Evolutionary conservation across 1,140 invertebrate genomes (phyloP), one percentile per base, ranked within the genome.

Genomic region (Camponotus pennsylvanicus): DNA sequence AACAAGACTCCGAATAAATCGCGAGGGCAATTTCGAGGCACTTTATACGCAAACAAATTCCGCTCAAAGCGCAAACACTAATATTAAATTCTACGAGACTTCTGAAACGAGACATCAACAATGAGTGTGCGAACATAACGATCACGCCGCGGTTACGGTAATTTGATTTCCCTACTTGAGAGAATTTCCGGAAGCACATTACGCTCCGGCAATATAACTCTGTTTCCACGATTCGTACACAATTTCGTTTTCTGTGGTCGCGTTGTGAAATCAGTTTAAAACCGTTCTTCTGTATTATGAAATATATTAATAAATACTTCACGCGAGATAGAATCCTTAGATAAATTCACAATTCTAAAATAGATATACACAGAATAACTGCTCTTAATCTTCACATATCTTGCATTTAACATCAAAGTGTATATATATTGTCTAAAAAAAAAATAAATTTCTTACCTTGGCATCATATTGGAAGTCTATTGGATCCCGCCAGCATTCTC

Each of bases 61-160:
- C 27, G n/a, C n/a, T 57, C 64, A 34, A 57, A 69, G 40, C 55
- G 42, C n/a, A 69, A 70, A 61, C 18, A 61, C 67, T 82, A 59
- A 82, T 73, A 61, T 83, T 75, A 75, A 55, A 42, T 55, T 67
- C 45, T 57, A 70, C 37, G n/a, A 80, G 5, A 6, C 27, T 57
- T 42, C 11, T 42, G 18, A 57, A 40, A 71, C 2, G 3, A 80
- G 21, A 3, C 49, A 37, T 69, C 6, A 21, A 80, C 27, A 80
- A 80, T 15, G 5, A 70, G 27, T 18, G 1, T 32, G 37, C 32
- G 2, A 55, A 7, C 27, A 21, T 61, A 75, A 73, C 37, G 4
- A 13, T 75, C 40, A 27, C 69, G 7, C 27, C 34, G 21, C 21
- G 21, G n/a, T 59, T 59, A 32, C 11, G 27, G 27, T n/a, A 59